phyloP scores from a whole-genome alignment of 2,888 invertebrate genomes.

The Campoletis raptor region DNA sequence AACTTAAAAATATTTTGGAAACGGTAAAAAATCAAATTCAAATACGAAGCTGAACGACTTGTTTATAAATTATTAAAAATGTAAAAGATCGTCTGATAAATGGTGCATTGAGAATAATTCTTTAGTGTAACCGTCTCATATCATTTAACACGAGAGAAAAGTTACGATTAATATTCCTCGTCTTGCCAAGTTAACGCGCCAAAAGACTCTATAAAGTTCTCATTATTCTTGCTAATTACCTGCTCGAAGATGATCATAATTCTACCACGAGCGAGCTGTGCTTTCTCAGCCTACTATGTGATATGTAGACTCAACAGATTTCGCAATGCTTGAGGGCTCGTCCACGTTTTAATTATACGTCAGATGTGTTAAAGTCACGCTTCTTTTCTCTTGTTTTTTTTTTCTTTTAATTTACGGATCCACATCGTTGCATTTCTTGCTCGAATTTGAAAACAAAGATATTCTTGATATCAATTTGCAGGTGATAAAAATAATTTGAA shows the following conservation, averaged over 20 bases:
- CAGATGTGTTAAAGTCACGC: slow-evolving; percentile 34
- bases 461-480: neutral
- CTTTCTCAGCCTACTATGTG: slow-evolving; percentile 39
- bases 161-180: slow-evolving; percentile 18
- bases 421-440: neutral
- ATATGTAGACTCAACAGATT: slow-evolving; percentile 19
- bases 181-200: slow-evolving; percentile 20
- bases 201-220: slow-evolving; percentile 17
- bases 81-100: neutral
- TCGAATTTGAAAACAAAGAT: neutral
- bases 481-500: neutral
- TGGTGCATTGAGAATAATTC: neutral
- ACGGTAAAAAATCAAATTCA: neutral
- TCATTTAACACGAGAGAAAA: slow-evolving; percentile 1
- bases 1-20: neutral
- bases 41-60: neutral
- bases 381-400: slow-evolving; percentile 1
- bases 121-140: neutral
- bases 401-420: neutral
- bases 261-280: slow-evolving; percentile 19
- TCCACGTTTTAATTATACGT: slow-evolving; percentile 48
- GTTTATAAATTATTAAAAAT: neutral
- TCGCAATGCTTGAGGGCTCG: slow-evolving; percentile 38
- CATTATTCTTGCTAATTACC: slow-evolving; percentile 56
- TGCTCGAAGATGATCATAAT: slow-evolving; percentile 50